Evolutionary conservation across 2,113 vertebrate species (phyloP).

Genomic region (Tupaia tana): DNA sequence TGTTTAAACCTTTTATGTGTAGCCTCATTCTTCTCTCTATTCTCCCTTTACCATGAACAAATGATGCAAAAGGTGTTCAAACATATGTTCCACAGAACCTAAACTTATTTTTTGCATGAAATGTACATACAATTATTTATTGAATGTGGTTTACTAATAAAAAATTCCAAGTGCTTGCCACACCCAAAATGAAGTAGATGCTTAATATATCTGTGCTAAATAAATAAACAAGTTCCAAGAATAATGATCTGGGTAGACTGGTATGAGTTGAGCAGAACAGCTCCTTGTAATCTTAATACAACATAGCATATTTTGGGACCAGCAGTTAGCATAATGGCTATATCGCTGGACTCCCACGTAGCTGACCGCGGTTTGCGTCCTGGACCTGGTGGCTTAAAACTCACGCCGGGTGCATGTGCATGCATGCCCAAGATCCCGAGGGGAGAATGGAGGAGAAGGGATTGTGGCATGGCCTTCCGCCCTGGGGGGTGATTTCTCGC

Average conservation of each 20-base stretch:
- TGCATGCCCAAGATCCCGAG: too few relatives aligned
- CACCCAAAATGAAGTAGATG: neutral
- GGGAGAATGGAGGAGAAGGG: too few relatives aligned
- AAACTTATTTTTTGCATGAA: neutral
- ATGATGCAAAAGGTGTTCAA: neutral
- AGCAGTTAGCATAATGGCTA: too few relatives aligned
- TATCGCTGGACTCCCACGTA: too few relatives aligned
- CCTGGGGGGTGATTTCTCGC: too few relatives aligned
- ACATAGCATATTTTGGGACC: too few relatives aligned
- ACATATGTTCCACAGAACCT: neutral
- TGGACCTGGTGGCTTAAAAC: too few relatives aligned
- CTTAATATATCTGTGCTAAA: neutral
- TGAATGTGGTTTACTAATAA: neutral
- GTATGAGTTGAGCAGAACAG: neutral
- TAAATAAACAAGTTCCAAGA: neutral
- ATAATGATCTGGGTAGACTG: neutral
- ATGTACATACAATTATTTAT: neutral
- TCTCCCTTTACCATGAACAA: neutral
- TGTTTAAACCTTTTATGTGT: neutral
- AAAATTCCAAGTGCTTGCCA: neutral
- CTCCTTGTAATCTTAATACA: neutral
- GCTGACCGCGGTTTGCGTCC: too few relatives aligned
- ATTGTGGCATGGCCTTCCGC: too few relatives aligned
- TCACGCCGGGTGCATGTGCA: too few relatives aligned
- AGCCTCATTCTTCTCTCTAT: neutral